Percentiles rank a stretch among this genome's conserved stretches.
Conservation (phyloP, 2,888 invertebrate genomes). For the Scaptodrosophila latifasciaeformis region DNA sequence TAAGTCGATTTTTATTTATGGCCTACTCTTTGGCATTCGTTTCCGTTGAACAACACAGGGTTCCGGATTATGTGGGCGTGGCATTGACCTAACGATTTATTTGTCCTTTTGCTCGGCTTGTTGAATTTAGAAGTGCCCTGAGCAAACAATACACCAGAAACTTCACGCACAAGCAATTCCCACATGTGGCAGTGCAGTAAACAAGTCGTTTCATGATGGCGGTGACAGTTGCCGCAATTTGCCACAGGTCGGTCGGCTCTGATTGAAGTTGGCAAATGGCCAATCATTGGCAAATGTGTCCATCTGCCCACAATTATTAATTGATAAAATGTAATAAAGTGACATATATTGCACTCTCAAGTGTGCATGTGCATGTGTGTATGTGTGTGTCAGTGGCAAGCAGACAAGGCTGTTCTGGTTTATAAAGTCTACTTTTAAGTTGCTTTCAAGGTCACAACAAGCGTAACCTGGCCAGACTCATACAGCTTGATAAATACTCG, state of each 20-base stretch:
- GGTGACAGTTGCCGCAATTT: constrained; percentile 55
- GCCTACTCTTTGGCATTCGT: no score
- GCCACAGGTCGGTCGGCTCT: constrained; percentile 18
- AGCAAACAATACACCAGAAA: no score
- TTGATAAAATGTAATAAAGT: constrained; percentile 1
- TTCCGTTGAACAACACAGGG: no score
- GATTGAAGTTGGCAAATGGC: constrained; percentile 19
- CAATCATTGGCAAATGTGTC: neutral
- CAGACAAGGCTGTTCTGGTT: constrained; percentile 1
- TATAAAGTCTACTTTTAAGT: constrained; percentile 40
- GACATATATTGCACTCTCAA: neutral
- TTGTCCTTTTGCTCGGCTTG: constrained; percentile 21
- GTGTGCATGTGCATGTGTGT: neutral
- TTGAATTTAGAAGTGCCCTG: no score
- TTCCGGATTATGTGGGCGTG: constrained; percentile 7
- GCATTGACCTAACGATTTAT: neutral
- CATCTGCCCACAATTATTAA: neutral
- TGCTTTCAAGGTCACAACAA: no score
- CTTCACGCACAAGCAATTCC: neutral
- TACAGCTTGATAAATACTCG: no score
- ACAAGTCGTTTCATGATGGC: no score
- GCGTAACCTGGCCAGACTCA: no score
- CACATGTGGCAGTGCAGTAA: neutral
- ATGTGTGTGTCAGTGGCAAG: neutral
- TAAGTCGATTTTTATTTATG: neutral